A percentile compares a stretch with the other conserved stretches of the same genome.
Evolutionary conservation across 2,113 vertebrate genomes (phyloP).

Genomic region (Bettongia penicillata): DNA sequence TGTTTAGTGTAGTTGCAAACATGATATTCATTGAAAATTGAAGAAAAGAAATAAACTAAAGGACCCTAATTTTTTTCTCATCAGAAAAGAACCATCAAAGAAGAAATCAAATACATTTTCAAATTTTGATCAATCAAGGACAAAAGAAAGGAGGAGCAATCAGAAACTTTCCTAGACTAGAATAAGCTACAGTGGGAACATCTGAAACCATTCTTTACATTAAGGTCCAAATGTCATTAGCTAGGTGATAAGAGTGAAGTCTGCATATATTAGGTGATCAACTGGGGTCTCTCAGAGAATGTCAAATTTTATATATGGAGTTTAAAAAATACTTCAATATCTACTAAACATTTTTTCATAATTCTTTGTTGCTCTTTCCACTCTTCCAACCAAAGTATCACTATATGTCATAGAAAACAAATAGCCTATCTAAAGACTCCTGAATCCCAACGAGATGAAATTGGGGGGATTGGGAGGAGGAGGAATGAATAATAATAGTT

Average conservation of each 20-base stretch:
- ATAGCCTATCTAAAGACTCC: neutral
- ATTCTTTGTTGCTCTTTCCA: neutral
- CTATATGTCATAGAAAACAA: constrained; percentile 28
- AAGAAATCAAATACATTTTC: constrained; percentile 38
- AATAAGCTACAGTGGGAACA: neutral
- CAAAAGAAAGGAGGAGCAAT: neutral
- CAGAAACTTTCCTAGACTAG: constrained; percentile 1
- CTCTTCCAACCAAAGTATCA: constrained; percentile 7
- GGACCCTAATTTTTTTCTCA: constrained; percentile 51
- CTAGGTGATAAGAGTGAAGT: neutral
- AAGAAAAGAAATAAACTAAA: constrained; percentile 63
- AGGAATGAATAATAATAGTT: too few species aligned
- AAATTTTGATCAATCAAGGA: constrained; percentile 37
- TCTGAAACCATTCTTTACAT: neutral
- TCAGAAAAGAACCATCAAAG: constrained; percentile 63
- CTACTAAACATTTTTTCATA: constrained; percentile 9
- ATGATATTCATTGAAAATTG: constrained; percentile 77
- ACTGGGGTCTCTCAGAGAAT: constrained; percentile 31
- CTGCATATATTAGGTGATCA: constrained; percentile 63
- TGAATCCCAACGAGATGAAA: constrained; percentile 17
- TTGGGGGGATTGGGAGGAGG: too few species aligned
- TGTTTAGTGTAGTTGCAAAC: constrained; percentile 80
- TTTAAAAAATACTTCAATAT: constrained; percentile 35
- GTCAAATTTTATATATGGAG: constrained; percentile 34
- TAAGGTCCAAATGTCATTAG: neutral